phyloP scores from a whole-genome alignment of 1,140 invertebrate genomes.

The Grapholita molesta region DNA sequence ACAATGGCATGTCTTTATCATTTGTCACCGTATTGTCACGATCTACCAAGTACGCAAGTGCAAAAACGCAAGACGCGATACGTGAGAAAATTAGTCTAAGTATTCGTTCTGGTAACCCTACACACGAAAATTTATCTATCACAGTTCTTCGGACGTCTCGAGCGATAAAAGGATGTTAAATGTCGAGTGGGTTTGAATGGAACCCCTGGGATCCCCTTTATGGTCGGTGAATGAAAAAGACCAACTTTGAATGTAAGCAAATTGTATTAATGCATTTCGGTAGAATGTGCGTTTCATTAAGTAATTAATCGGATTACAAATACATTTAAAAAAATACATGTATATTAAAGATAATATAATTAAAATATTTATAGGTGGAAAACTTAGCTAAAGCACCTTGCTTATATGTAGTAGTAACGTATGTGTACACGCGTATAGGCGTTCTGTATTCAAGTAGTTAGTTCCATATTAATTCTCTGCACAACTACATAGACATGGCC shows the following conservation, averaged over 20 bases:
- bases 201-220: not conserved
- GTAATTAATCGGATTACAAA: not conserved
- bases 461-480: too few species aligned
- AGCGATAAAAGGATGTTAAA: not conserved
- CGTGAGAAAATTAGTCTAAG: too few species aligned
- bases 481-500: too few species aligned
- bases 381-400: too few species aligned
- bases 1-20: too few species aligned
- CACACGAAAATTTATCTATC: conserved; percentile 6
- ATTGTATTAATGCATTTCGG: not conserved
- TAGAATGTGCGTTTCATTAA: not conserved
- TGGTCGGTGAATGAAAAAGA: conserved; percentile 5
- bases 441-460: too few species aligned
- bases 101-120: not conserved
- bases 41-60: too few species aligned
- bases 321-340: not conserved
- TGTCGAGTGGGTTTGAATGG: not conserved
- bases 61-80: too few species aligned
- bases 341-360: not conserved
- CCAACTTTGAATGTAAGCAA: not conserved
- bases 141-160: not conserved
- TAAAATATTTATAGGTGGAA: not conserved
- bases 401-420: too few species aligned
- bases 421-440: too few species aligned
- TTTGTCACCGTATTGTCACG: too few species aligned